Base-by-base conservation (phyloP, 2,797 vertebrate species). In the Micromesistius poutassou region DNA sequence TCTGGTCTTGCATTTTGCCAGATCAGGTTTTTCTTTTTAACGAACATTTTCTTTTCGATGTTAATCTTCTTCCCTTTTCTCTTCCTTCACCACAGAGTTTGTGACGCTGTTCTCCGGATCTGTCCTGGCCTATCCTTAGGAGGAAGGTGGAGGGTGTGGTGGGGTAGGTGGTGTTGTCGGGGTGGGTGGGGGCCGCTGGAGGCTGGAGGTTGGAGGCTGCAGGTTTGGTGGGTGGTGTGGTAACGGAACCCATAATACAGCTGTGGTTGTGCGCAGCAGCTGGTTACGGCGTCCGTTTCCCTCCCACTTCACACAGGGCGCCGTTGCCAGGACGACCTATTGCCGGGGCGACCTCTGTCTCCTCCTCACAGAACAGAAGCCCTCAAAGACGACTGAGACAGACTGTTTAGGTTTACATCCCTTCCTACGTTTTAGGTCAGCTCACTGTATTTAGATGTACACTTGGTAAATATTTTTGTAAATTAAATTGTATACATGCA, bases 231-330 rank as follows among this genome's bases (percentile, higher is more conserved):
- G 89, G 89, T 93, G 91, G 95, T 95, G 92, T 92, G 93, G 94
- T 97, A 99, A 99, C 97, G 97, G 97, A 98, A 99, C 97, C 97
- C 97, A 97, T 97, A 98, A 98, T 97, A 96, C 97, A 98, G 97
- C 97, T 98, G 97, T 96, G 91, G 93, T 92, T 83, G 88, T 80
- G 88, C 83, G 80, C 78, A 91, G 90, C 96, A 97, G 97, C 97
- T 99, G 97, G 94, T 89, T 95, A 95, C 96, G 95, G 95, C 93
- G 95, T 97, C 97, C 95, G 97, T 98, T 97, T 94, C 95, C 93
- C 89, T 95, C 92, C 95, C 94, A 92, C 76, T 76, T 75, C 42
- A 83, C 91, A 92, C 87, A 91, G 77, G 38, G 88, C 83, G 75
- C 83, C 80, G 68, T 30, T 25, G 25, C 28, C 66, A 2, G 66